phyloP scores from a whole-genome alignment of 2,888 invertebrate species.

The Netelia fuscicornis region DNA sequence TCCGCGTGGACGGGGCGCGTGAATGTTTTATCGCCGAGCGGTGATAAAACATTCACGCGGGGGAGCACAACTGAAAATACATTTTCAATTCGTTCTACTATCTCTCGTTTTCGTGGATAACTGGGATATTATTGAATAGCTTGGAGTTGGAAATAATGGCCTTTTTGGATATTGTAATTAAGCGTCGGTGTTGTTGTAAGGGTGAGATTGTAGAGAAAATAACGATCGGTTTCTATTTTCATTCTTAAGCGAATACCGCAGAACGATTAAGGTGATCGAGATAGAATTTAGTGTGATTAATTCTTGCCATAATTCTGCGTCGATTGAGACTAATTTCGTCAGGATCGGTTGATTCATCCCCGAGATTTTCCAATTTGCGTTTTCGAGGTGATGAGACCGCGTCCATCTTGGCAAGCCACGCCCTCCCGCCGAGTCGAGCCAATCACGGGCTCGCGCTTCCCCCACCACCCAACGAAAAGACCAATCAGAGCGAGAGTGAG shows the following conservation, averaged over 20 bases:
- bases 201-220: no score
- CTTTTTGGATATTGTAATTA: no score
- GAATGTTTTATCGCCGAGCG: conserved; percentile 52
- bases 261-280: not conserved
- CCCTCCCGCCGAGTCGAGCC: no score
- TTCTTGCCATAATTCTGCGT: not conserved
- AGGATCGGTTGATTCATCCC: no score
- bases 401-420: no score
- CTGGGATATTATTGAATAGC: not conserved
- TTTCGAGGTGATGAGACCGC: no score
- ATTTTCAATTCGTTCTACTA: not conserved
- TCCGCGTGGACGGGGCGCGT: conserved; percentile 32
- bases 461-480: no score
- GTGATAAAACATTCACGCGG: not conserved
- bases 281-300: not conserved
- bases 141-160: not conserved
- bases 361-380: no score
- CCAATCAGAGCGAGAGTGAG: no score
- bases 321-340: not conserved
- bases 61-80: not conserved
- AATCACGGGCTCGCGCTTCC: no score
- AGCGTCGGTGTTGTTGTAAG: no score
- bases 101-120: not conserved
- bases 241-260: not conserved
- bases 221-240: no score